Base-by-base conservation (phyloP, 2,888 invertebrate genomes). In the Drosophila aldrichi region DNA sequence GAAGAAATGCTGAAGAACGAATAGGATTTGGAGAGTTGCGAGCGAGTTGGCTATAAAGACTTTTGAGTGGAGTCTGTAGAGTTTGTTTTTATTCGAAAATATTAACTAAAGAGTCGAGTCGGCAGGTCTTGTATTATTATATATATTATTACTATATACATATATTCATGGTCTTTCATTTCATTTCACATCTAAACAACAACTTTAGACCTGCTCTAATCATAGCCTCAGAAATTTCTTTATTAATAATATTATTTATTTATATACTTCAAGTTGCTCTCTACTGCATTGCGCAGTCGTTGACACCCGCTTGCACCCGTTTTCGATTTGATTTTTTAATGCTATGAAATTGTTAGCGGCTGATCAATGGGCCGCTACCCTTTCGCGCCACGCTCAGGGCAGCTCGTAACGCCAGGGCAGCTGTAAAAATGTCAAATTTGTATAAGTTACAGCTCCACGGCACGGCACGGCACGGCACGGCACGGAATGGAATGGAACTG, bases 381-480 rank as follows among this genome's bases (percentile, higher is more conserved):
- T 44, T 54, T 54, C 40, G 40, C 54, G 54, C 54, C 61, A 36
- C 22, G 7, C 44, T 34, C 57, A 14, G 58, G 6, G 36, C 36
- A n/a, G 58, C 25, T 38, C 57, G 20, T 54, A 62, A 59, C 54
- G 55, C 43, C 48, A 18, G 56, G 44, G 16, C 54, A 65, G 84
- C 74, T 71, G 89, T 89, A 87, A 84, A 88, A 89, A 79, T 84
- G 90, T 89, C 89, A 88, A 89, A 87, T 88, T 90, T 88, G 79
- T 85, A 72, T 80, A 87, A 88, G 79, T 81, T 89, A 88, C 81
- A 77, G 66, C 70, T 55, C 4, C 34, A 38, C 16, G 18, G 41
- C 29, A 7, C 29, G 7, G 3, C n/a, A n/a, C n/a, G n/a, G n/a
- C n/a, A n/a, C n/a, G n/a, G 29, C 29, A 8, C 8, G 8, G 29